Evolutionary conservation across 2,797 vertebrate species (phyloP), one percentile per base, ranked within the genome.

Genomic region (Odontamblyopus rebecca): DNA sequence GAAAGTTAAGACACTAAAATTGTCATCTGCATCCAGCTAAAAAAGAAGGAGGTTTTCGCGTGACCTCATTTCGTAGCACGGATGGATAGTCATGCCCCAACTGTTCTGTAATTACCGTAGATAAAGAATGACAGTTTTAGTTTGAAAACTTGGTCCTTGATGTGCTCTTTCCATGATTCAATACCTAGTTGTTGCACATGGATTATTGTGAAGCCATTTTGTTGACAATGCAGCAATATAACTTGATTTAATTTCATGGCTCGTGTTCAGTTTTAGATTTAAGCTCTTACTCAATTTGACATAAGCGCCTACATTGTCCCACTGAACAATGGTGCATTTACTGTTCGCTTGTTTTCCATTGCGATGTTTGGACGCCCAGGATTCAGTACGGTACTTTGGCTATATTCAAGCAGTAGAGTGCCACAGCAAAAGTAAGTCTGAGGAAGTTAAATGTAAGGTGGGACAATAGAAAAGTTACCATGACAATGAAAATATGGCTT

Each of bases 1-100:
- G 73, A 77, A 86, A 86, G 85, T 78, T 79, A 83, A 83, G 81
- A 83, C 71, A 77, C 76, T 61, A 69, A 59, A 27, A 59, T 59
- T 23, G 19, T 9, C 2, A 13, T 54, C 70, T 57, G 64, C 54
- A 69, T 70, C 70, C 80, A 67, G 76, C 74, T 75, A 86, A 85
- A 86, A 72, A 70, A 38, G 73, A 74, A 73, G 69, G 77, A 73
- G 23, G 23, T 23, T 72, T 77, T 84, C 81, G 68, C 74, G 6
- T 83, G 83, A 86, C 82, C 81, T 2, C 26, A 85, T 85, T 84
- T 89, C 78, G 56, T 77, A 82, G 59, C 44, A 61, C 70, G 74
- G 67, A 81, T 67, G 72, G 75, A 48, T 73, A 57, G 67, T 82
- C 78, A 81, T 15, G 66, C 70, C 68, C 73, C 16, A 62, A 77